Evolutionary conservation across 2,888 invertebrate species (phyloP).

Genomic region (Papilio gigon): DNA sequence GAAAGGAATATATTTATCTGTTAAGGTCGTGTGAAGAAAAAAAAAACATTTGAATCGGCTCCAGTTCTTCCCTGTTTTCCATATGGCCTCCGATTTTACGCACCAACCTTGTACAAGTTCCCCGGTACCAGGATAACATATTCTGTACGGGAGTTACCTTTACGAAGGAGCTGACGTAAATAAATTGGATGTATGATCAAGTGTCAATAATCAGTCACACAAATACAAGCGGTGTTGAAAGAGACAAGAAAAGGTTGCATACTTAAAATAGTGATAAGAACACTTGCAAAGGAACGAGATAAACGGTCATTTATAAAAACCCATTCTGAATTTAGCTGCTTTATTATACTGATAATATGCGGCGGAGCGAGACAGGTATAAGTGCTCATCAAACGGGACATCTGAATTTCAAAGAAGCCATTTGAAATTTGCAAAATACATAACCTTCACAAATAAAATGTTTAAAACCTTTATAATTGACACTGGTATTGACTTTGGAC

Average conservation of each 20-base stretch:
- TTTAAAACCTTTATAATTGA: background rate
- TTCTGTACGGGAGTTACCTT: background rate
- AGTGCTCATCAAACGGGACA: background rate
- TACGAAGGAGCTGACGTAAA: background rate
- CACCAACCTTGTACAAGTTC: constrained; percentile 6
- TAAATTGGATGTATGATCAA: background rate
- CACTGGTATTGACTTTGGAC: background rate
- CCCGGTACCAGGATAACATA: background rate
- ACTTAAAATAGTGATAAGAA: background rate
- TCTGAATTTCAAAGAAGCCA: background rate
- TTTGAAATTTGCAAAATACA: background rate
- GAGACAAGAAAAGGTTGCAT: constrained; percentile 7
- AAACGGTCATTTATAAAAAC: background rate
- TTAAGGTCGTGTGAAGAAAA: background rate
- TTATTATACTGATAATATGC: background rate
- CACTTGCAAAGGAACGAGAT: background rate
- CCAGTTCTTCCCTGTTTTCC: background rate
- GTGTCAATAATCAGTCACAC: constrained; percentile 1
- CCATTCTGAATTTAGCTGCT: background rate
- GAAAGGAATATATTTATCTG: no score
- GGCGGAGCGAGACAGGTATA: background rate
- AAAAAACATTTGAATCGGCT: background rate
- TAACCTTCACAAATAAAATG: background rate
- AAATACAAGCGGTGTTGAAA: background rate
- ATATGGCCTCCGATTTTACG: background rate